phyloP scores from a whole-genome alignment of 2,797 vertebrate species.

The Typhlichthys eigenmanni region DNA sequence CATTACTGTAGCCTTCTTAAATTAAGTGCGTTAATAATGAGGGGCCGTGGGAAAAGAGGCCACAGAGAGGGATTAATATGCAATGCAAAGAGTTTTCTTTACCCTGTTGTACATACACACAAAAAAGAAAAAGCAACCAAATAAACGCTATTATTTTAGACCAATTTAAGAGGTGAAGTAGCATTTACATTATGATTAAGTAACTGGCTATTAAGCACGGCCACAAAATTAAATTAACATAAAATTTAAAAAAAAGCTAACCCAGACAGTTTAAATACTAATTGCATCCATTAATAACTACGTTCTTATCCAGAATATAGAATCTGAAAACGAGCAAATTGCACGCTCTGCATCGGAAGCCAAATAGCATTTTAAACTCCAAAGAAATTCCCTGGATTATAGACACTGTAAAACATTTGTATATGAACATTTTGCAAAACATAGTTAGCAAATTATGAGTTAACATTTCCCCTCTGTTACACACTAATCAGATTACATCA shows the following conservation, averaged over 20 bases:
- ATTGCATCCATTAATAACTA: conserved; percentile 18
- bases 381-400: conserved; percentile 38
- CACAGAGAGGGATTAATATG: conserved; percentile 37
- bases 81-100: conserved; percentile 35
- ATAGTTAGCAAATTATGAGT: conserved; percentile 22
- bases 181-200: conserved; percentile 37
- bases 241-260: conserved; percentile 1
- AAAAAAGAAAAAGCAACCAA: conserved; percentile 18
- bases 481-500: conserved; percentile 43
- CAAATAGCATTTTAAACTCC: conserved; percentile 41
- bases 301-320: conserved; percentile 30
- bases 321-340: conserved; percentile 28
- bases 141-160: conserved; percentile 6
- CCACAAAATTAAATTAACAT: conserved; percentile 25
- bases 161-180: neutral
- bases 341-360: conserved; percentile 26
- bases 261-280: conserved; percentile 33
- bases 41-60: conserved; percentile 31
- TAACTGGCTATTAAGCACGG: conserved; percentile 28
- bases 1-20: conserved; percentile 57
- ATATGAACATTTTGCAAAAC: conserved; percentile 30
- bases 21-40: conserved; percentile 64
- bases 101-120: conserved; percentile 57
- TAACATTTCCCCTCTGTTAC: conserved; percentile 11
- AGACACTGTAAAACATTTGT: conserved; percentile 39